phyloP scores from a whole-genome alignment of 2,113 vertebrate genomes.

The Stigmatopora nigra region DNA sequence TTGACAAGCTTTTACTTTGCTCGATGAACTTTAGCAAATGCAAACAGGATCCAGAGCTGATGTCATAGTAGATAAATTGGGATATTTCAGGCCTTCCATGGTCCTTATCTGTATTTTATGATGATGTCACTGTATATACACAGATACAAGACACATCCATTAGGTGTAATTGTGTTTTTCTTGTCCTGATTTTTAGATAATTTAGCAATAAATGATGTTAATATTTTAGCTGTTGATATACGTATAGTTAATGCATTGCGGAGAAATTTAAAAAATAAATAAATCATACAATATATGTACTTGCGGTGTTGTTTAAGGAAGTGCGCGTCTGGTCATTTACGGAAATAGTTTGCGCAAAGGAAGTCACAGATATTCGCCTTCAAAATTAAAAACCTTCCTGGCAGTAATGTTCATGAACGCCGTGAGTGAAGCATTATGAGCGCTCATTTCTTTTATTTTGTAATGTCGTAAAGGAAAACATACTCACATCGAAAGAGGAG shows the following conservation, averaged over 20 bases:
- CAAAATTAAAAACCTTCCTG: constrained; percentile 8
- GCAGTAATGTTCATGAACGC: not conserved
- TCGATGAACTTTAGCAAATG: constrained; percentile 51
- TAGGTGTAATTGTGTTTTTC: not conserved
- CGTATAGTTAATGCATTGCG: too few relatives aligned
- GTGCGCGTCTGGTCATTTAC: constrained; percentile 6
- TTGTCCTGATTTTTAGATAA: not conserved
- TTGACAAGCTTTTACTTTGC: constrained; percentile 68
- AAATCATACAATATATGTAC: not conserved
- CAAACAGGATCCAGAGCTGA: constrained; percentile 67
- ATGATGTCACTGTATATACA: not conserved
- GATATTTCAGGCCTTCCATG: not conserved
- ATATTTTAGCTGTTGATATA: not conserved
- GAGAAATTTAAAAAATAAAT: too few relatives aligned
- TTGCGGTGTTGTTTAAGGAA: constrained; percentile 44
- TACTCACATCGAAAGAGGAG: not conserved
- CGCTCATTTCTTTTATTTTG: constrained; percentile 3
- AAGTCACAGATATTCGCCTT: not conserved
- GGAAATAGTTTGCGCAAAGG: constrained; percentile 9
- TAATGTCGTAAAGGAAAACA: constrained; percentile 12
- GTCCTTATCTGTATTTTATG: not conserved
- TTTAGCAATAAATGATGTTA: not conserved
- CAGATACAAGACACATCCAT: not conserved
- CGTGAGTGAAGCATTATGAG: too few relatives aligned
- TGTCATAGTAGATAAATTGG: constrained; percentile 40